Evolutionary conservation across 1,140 invertebrate species (phyloP).

Genomic region (Anthonomus grandis): DNA sequence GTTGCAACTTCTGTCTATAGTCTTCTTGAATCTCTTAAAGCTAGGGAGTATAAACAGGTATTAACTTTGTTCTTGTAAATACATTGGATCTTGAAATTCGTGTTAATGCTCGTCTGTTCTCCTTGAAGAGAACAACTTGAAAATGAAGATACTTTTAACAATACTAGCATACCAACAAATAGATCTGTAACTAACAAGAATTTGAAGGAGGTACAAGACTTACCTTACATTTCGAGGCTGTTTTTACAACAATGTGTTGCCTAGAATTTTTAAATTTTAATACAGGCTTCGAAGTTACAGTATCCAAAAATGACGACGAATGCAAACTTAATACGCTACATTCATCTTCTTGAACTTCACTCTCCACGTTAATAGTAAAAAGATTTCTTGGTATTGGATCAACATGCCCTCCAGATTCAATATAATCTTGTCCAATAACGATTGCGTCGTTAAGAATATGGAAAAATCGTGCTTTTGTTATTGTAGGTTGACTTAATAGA

Average conservation of each 20-base stretch:
- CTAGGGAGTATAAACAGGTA: too few species aligned
- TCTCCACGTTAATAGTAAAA: conserved; percentile 8
- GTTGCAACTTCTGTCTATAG: too few species aligned
- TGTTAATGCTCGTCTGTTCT: too few species aligned
- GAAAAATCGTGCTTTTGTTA: conserved; percentile 29
- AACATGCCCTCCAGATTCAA: conserved; percentile 20
- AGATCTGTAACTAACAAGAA: neutral
- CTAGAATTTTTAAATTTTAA: neutral
- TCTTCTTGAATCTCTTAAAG: too few species aligned
- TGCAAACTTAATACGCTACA: neutral
- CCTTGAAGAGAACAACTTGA: too few species aligned
- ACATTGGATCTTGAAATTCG: too few species aligned
- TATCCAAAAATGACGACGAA: neutral
- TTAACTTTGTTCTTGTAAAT: too few species aligned
- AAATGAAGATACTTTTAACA: neutral
- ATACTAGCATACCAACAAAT: neutral
- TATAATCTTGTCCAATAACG: conserved; percentile 24
- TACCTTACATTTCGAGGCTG: neutral
- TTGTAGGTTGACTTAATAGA: conserved; percentile 33
- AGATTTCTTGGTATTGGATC: conserved; percentile 17
- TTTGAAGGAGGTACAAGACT: neutral
- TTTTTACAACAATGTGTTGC: conserved; percentile 1
- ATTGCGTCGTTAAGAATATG: conserved; percentile 29
- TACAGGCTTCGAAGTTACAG: neutral
- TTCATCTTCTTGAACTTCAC: neutral